Base-by-base conservation (phyloP, 2,797 vertebrate species). In the Falco cherrug region DNA sequence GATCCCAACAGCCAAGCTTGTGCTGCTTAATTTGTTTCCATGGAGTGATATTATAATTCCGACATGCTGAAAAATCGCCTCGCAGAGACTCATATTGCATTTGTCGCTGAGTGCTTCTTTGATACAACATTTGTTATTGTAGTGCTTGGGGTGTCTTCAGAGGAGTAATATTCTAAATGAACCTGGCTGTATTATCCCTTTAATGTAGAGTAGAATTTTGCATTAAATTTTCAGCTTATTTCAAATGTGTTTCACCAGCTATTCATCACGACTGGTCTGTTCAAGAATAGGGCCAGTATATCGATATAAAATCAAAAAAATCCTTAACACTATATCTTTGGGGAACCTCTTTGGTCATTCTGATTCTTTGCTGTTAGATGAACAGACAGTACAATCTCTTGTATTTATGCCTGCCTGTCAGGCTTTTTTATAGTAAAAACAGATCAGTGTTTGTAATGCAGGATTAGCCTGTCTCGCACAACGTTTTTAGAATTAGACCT, bases 11-110 rank as follows among this genome's bases (percentile, higher is more conserved):
- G 93, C 86, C 56, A 5, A 45, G 93, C 77, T 87, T 69, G 60
- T 75, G 80, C 93, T 94, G 78, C 88, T 95, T 97, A 95, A 95
- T 98, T 95, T 95, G 94, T 97, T 97, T 97, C 97, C 91, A n/a
- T 35, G 84, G 93, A 83, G 89, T 95, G 86, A 90, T 80, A 87
- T 91, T 93, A 29, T 91, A 83, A 96, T 96, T 96, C 90, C 95
- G 97, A 97, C 94, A 87, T 54, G 87, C 97, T 96, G 93, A 95
- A 97, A 97, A 97, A 96, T 95, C 28, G 16, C 95, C 82, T 90
- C 70, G 6, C 89, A 41, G 96, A 97, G 96, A 87, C 89, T 94
- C 96, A 37, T 87, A 61, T 78, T 59, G 91, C 92, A 71, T 91
- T 97, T 90, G 88, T 93, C 92, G 91, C 96, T 3, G 54, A 95